Evolutionary conservation across 2,113 vertebrate genomes (phyloP), one percentile per base, ranked within the genome.

Genomic region (Pagrus major): DNA sequence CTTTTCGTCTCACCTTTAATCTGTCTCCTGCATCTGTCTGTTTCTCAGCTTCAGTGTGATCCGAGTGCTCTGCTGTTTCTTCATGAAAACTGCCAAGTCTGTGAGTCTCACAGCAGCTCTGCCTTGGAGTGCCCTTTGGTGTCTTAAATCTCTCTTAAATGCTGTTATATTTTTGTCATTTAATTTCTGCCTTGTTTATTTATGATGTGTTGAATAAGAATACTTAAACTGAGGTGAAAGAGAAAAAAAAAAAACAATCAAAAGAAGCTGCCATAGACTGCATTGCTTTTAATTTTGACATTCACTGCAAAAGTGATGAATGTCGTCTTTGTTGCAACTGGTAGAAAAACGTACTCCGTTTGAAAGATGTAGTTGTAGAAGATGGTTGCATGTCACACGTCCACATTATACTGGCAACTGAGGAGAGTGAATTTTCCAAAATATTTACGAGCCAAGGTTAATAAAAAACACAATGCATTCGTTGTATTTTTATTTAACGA

Each of bases 81-180:
- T 92, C 86, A 58, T 56, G 67, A 91, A 90, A 89, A 88, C 87
- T 84, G 88, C 88, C 88, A 89, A 89, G 88, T 84, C 84, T 91
- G 86, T 87, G 92, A 83, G 78, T 82, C 78, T 83, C 90, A 89
- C 91, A 90, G 90, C 88, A 88, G 77, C 88, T 84, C 90, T 90
- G 84, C 90, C 86, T 93, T 83, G 80, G 87, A 89, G 80, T 88
- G 81, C 86, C 88, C 87, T 90, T 93, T 81, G 76, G 89, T 94
- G 92, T 95, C 93, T 94, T 95, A 92, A 89, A 89, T 91, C 85
- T 90, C n/a, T n/a, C n/a, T 90, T 56, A 80, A 90, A 91, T 80
- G 83, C 83, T 88, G n/a, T 89, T 46, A 51, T 86, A 65, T 69
- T 3, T 54, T 42, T 39, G 70, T 84, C 44, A 29, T 80, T 78